Conservation (phyloP, 1,140 invertebrate genomes). For the Drosophila quadrilineata region DNA sequence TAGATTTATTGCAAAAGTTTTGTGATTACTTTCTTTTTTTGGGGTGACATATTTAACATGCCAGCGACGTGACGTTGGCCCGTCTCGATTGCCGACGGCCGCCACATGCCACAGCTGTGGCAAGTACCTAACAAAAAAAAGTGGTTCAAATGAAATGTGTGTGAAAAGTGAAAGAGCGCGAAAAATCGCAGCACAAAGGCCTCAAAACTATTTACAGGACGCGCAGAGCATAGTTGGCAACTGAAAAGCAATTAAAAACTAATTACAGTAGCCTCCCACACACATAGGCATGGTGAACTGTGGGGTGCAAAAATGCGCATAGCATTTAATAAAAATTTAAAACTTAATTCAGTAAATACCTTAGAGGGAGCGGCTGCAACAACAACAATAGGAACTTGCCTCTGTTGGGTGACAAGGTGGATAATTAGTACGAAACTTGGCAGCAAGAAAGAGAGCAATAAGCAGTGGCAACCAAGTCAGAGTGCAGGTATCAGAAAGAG, state of each 20-base stretch:
- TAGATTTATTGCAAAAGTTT: constrained; percentile 75
- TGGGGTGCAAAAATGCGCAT: constrained; percentile 54
- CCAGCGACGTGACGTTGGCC: constrained; percentile 18
- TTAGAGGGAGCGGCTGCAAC: constrained; percentile 9
- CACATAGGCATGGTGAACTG: constrained; percentile 4
- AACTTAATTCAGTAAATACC: constrained; percentile 76
- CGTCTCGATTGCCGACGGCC: constrained; percentile 50
- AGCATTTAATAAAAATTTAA: constrained; percentile 78
- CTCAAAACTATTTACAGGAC: constrained; percentile 51
- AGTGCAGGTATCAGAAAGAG: no score
- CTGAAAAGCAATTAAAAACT: constrained; percentile 77
- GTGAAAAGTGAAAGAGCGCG: not conserved
- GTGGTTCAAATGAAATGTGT: constrained; percentile 22
- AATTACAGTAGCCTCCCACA: constrained; percentile 63
- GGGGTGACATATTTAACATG: constrained; percentile 33
- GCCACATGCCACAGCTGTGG: constrained; percentile 29
- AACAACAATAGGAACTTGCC: constrained; percentile 28
- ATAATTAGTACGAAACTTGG: no score
- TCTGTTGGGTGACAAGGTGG: constrained; percentile 51
- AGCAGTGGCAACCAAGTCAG: no score
- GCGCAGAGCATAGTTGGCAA: constrained; percentile 43
- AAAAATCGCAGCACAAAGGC: constrained; percentile 24
- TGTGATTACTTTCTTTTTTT: constrained; percentile 61
- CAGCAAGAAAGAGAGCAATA: no score
- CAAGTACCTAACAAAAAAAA: constrained; percentile 26